phyloP scores from a whole-genome alignment of 2,888 invertebrate species.

The Arenicola marina region DNA sequence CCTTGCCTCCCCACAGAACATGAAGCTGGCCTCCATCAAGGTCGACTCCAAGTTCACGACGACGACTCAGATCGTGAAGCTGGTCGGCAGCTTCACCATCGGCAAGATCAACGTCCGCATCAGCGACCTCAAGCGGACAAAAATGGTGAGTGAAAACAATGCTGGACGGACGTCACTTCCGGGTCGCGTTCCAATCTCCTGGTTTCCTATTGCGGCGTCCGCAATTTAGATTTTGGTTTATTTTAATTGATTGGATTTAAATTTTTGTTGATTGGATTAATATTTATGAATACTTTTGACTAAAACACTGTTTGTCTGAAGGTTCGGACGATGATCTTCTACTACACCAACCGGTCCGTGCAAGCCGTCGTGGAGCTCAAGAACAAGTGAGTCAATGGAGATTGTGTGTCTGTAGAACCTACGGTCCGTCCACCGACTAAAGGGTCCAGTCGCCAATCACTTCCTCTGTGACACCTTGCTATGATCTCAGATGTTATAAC shows the following conservation, averaged over 20 bases:
- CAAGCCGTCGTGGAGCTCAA: conserved; percentile 97
- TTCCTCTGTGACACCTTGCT: neutral
- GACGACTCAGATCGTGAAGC: conserved; percentile 94
- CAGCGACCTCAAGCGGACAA: conserved; percentile 92
- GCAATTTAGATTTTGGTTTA: too few species aligned
- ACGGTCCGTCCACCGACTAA: too few species aligned
- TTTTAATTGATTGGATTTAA: too few species aligned
- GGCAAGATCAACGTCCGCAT: conserved; percentile 90
- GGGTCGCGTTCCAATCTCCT: too few species aligned
- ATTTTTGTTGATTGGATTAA: too few species aligned
- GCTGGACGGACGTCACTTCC: too few species aligned
- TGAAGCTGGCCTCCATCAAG: conserved; percentile 91
- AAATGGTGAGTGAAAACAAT: conserved; percentile 85
- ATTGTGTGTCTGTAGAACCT: too few species aligned
- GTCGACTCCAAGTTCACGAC: conserved; percentile 97
- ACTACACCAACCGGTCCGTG: conserved; percentile 90
- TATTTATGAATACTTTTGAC: too few species aligned
- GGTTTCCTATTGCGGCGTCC: too few species aligned
- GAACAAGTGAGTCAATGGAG: conserved; percentile 75
- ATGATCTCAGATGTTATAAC: too few species aligned
- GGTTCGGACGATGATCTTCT: conserved; percentile 88
- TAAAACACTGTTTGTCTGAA: conserved; percentile 37
- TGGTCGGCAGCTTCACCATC: conserved; percentile 93
- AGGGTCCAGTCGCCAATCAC: too few species aligned
- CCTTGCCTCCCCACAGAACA: conserved; percentile 66